These are phyloP conservation scores for Cephus rjabovi DNA, from an alignment of 2,888 invertebrate species.

Conservation along the genomic window DNA sequence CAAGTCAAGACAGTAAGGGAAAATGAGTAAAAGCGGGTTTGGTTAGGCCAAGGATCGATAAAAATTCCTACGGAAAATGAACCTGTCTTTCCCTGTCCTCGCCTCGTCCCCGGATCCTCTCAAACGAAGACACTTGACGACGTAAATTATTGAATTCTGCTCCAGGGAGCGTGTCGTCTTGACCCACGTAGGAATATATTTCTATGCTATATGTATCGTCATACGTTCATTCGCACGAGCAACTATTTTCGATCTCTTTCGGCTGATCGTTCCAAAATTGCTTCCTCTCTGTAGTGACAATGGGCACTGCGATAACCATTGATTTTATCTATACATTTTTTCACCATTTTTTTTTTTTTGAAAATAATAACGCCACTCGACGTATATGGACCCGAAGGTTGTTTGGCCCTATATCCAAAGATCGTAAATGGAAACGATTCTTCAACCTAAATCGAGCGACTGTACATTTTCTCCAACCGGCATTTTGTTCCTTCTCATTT, in stretches of 20 bases:
- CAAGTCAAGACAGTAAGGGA: neutral
- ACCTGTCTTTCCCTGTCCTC: too few species aligned
- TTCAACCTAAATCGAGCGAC: neutral
- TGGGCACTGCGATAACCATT: neutral
- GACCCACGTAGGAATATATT: neutral
- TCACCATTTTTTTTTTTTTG: neutral
- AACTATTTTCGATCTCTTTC: neutral
- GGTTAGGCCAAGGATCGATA: neutral
- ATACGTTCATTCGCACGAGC: neutral
- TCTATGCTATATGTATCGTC: neutral
- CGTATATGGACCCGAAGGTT: neutral
- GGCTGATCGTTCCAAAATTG: neutral
- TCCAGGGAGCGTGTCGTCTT: neutral
- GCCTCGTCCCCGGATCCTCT: neutral
- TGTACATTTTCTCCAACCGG: neutral
- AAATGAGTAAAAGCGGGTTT: neutral
- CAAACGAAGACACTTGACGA: neutral
- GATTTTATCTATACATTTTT: neutral
- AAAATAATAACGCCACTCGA: neutral
- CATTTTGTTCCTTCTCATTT: neutral
- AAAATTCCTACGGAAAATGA: neutral
- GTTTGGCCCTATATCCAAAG: neutral
- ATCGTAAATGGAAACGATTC: neutral
- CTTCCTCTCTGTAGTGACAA: neutral
- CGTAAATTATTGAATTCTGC: neutral